A percentile compares a stretch with the other conserved stretches of the same genome.
These are phyloP conservation scores for Herpetotheres cachinnans DNA, from an alignment of 2,113 vertebrate genomes.

Conservation along the genomic window DNA sequence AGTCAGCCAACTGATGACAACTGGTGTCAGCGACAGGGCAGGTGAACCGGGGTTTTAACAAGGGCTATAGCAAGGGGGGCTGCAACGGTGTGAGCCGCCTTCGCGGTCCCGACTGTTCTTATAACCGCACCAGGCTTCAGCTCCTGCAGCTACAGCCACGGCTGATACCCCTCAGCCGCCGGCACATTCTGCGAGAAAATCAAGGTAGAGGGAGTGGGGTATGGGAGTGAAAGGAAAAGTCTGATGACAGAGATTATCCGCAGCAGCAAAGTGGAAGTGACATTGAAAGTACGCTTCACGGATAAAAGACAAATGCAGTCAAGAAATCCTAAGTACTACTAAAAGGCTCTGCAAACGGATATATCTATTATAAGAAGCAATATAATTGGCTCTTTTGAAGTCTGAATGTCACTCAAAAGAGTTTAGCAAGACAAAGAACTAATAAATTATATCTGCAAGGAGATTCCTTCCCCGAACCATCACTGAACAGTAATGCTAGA, in stretches of 20 bases:
- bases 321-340: constrained; percentile 26
- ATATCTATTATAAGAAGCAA: constrained; percentile 15
- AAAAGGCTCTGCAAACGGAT: constrained; percentile 15
- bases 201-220: not conserved
- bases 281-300: not conserved
- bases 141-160: not conserved
- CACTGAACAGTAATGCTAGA: constrained; percentile 1
- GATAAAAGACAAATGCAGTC: constrained; percentile 28
- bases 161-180: not conserved
- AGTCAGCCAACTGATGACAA: constrained; percentile 55
- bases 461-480: not conserved
- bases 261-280: constrained; percentile 6
- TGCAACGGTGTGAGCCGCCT: not conserved
- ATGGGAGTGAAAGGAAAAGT: not conserved
- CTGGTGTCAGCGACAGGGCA: not conserved
- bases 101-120: not conserved
- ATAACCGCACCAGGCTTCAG: not conserved
- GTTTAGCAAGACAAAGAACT: constrained; percentile 21
- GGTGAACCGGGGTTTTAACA: not conserved
- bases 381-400: constrained; percentile 30
- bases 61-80: not conserved
- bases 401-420: constrained; percentile 40
- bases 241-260: constrained; percentile 12
- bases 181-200: not conserved
- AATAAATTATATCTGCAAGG: not conserved